A percentile compares a stretch with the other conserved stretches of the same genome.
phyloP scores from a whole-genome alignment of 2,113 vertebrate genomes.

The Gymnocephalus cernua region DNA sequence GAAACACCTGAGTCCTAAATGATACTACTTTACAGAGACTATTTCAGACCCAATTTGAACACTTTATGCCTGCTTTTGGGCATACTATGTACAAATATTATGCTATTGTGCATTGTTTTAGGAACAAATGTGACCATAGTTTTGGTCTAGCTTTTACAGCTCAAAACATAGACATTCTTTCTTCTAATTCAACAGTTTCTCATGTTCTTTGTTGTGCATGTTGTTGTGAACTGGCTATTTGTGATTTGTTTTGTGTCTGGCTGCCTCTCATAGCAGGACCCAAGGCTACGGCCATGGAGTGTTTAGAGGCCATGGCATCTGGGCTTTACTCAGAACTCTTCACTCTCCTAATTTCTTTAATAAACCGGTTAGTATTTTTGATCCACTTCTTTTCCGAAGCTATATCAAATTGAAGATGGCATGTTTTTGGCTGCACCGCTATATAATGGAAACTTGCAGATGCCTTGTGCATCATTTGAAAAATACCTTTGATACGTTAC shows the following conservation, averaged over 20 bases:
- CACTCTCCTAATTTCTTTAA: conserved; percentile 91
- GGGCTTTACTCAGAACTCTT: conserved; percentile 95
- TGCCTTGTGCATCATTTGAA: neutral
- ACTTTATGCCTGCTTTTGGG: conserved; percentile 14
- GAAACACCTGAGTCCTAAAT: conserved; percentile 61
- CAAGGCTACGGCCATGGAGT: conserved; percentile 92
- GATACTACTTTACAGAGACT: conserved; percentile 43
- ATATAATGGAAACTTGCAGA: neutral
- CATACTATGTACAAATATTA: conserved; percentile 25
- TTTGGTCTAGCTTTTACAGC: conserved; percentile 3
- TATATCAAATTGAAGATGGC: neutral
- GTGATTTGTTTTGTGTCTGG: conserved; percentile 31
- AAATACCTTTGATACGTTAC: neutral
- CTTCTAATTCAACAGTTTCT: neutral
- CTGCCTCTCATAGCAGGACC: conserved; percentile 80
- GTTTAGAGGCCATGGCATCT: conserved; percentile 92
- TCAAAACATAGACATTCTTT: neutral
- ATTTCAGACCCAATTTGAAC: conserved; percentile 43
- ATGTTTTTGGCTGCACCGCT: neutral
- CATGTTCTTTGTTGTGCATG: conserved; percentile 12
- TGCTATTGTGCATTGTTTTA: conserved; percentile 20
- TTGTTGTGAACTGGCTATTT: conserved; percentile 25
- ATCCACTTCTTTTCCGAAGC: neutral
- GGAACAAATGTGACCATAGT: conserved; percentile 18
- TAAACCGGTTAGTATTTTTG: conserved; percentile 89